A percentile compares a stretch with the other conserved stretches of the same genome.
Evolutionary conservation across 2,888 invertebrate genomes (phyloP).

Genomic region (Caenorhabditis sp.): DNA sequence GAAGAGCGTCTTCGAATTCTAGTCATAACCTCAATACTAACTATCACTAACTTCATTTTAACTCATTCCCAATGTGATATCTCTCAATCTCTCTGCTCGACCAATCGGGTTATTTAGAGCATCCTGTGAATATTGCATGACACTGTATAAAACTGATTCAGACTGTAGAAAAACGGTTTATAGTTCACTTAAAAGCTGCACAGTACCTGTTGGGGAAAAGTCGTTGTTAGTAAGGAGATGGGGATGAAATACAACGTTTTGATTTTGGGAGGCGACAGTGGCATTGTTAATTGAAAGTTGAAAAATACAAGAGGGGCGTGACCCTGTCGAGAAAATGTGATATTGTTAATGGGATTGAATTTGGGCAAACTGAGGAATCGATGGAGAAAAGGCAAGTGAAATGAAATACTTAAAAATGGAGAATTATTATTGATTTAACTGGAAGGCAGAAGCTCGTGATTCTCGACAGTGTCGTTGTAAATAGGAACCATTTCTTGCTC

Average conservation of each 20-base stretch:
- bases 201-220: background rate
- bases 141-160: conserved; percentile 27
- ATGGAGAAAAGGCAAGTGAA: conserved; percentile 7
- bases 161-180: background rate
- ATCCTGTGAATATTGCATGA: conserved; percentile 28
- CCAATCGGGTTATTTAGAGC: conserved; percentile 3
- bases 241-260: conserved; percentile 5
- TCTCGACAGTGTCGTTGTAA: conserved; percentile 67
- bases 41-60: conserved; percentile 7
- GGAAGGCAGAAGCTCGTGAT: conserved; percentile 30
- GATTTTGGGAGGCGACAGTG: conserved; percentile 2
- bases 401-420: background rate
- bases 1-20: conserved; percentile 49
- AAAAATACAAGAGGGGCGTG: background rate
- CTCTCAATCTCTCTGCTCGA: background rate
- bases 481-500: conserved; percentile 64
- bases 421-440: conserved; percentile 5
- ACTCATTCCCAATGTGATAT: background rate
- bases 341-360: background rate
- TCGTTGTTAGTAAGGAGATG: background rate
- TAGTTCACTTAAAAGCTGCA: background rate
- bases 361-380: background rate
- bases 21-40: background rate
- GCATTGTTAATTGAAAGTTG: background rate
- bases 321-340: conserved; percentile 2